Conservation (phyloP, 2,797 vertebrate species). For the Gobio occitaniae region DNA sequence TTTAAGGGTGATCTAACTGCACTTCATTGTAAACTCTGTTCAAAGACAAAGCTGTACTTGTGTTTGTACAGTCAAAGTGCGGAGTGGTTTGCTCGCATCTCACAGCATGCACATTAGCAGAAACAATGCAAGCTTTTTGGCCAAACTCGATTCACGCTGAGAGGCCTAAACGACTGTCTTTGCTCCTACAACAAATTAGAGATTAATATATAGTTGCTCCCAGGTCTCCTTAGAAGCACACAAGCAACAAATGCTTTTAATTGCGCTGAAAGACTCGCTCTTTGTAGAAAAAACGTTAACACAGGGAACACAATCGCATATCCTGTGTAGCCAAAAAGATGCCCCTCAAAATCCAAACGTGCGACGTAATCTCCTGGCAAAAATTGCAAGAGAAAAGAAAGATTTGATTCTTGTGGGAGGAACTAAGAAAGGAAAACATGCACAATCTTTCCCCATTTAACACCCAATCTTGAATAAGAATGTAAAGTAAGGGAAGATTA, state of each 20-base stretch:
- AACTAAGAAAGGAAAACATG: constrained; percentile 51
- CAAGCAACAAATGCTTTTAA: constrained; percentile 37
- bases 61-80: constrained; percentile 47
- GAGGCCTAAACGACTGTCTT: constrained; percentile 17
- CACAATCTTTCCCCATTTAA: constrained; percentile 62
- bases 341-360: constrained; percentile 32
- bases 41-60: not conserved
- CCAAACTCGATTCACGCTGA: constrained; percentile 60
- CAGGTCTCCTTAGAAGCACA: constrained; percentile 1
- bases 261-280: constrained; percentile 11
- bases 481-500: constrained; percentile 81
- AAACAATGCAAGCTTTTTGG: constrained; percentile 74
- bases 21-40: not conserved
- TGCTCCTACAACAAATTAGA: constrained; percentile 11
- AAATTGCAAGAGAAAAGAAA: constrained; percentile 44
- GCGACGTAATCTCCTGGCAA: constrained; percentile 27
- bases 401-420: constrained; percentile 51
- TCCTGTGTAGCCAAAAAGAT: constrained; percentile 22
- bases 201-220: constrained; percentile 1
- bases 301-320: constrained; percentile 23
- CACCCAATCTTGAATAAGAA: constrained; percentile 81
- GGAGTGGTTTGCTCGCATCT: constrained; percentile 40
- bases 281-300: constrained; percentile 33
- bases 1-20: not conserved
- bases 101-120: constrained; percentile 40